Evolutionary conservation across 2,113 vertebrate genomes (phyloP).

Genomic region (Conger conger): DNA sequence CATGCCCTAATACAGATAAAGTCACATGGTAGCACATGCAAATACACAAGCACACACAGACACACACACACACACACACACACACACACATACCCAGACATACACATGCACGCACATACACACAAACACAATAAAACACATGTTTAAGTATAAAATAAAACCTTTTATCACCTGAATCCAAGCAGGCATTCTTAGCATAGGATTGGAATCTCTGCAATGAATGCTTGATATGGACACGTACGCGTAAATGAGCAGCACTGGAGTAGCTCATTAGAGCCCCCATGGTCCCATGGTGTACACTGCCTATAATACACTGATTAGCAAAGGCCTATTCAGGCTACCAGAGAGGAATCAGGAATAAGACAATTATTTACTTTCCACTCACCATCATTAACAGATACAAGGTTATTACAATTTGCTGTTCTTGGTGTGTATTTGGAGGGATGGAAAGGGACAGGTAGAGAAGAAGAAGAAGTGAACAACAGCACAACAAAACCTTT

Average conservation of each 20-base stretch:
- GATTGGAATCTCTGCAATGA: neutral
- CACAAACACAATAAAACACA: too few species aligned
- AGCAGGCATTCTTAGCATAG: neutral
- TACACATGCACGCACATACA: neutral
- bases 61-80: neutral
- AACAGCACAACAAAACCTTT: neutral
- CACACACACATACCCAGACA: neutral
- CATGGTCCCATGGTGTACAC: neutral
- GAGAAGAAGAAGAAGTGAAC: neutral
- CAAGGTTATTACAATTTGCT: neutral
- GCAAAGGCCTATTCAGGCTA: conserved; percentile 1
- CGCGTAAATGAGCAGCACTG: conserved; percentile 15
- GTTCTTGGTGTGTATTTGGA: neutral
- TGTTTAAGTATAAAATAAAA: neutral
- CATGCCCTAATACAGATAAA: neutral
- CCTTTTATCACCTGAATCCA: neutral
- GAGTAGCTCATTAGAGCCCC: conserved; percentile 9
- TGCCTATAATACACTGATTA: conserved; percentile 29
- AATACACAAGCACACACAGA: neutral
- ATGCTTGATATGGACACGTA: conserved; percentile 27
- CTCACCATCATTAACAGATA: neutral
- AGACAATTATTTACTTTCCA: conserved; percentile 30
- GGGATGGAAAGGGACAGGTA: neutral
- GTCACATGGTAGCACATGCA: too few species aligned
- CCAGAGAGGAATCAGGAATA: conserved; percentile 9